These are phyloP conservation scores for Hepsetus odoe DNA, from an alignment of 2,113 vertebrate species.

Conservation along the genomic window DNA sequence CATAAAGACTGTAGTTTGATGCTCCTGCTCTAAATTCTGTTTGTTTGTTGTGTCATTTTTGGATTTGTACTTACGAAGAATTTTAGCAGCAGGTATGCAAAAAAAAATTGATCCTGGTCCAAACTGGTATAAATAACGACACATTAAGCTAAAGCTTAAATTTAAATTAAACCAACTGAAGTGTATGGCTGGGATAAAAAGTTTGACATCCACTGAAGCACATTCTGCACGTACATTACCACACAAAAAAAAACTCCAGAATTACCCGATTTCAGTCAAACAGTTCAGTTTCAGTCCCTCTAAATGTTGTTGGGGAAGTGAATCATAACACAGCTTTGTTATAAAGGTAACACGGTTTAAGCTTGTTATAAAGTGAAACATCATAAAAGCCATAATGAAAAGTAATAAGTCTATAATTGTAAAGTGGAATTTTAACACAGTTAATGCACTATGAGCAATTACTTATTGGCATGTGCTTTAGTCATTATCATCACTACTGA, in stretches of 20 bases:
- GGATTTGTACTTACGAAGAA: too few relatives aligned
- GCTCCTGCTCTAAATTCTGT: not conserved
- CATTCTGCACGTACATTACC: not conserved
- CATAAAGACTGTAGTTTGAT: not conserved
- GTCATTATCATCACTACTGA: too few relatives aligned
- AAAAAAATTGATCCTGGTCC: not conserved
- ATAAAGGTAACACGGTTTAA: not conserved
- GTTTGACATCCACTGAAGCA: not conserved
- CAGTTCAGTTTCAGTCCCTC: slow-evolving; percentile 34
- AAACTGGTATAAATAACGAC: too few relatives aligned
- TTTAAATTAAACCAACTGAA: too few relatives aligned
- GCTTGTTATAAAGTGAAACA: not conserved
- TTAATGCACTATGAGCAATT: too few relatives aligned
- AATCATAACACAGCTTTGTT: slow-evolving; percentile 7
- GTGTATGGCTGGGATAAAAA: not conserved
- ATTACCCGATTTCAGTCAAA: slow-evolving; percentile 20
- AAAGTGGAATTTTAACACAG: too few relatives aligned
- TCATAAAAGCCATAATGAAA: not conserved
- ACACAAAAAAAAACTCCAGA: slow-evolving; percentile 37
- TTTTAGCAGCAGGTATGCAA: too few relatives aligned
- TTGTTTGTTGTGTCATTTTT: too few relatives aligned
- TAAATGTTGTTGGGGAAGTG: slow-evolving; percentile 29
- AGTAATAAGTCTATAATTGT: too few relatives aligned
- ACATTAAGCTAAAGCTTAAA: not conserved
- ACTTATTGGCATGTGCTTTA: too few relatives aligned